Evolutionary conservation across 2,888 invertebrate genomes (phyloP).

Genomic region (Orchesella flavescens): DNA sequence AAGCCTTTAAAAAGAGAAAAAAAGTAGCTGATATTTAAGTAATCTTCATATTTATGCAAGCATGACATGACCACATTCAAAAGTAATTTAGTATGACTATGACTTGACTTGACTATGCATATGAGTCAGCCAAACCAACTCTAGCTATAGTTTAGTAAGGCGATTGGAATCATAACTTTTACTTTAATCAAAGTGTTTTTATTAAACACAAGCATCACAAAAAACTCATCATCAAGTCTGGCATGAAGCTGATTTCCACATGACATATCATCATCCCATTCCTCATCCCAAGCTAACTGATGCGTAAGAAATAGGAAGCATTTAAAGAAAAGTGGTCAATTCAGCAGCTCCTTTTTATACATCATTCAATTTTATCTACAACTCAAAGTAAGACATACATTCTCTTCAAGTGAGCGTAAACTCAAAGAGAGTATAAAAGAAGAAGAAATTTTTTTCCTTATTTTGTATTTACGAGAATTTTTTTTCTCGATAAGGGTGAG

Average conservation of each 20-base stretch:
- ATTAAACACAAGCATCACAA: not conserved
- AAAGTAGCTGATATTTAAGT: not conserved
- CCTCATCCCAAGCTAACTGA: not conserved
- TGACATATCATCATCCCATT: not conserved
- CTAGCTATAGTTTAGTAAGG: no score
- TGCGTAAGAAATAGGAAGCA: conserved; percentile 38
- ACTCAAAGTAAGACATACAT: conserved; percentile 27
- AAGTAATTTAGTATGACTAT: not conserved
- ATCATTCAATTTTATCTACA: conserved; percentile 36
- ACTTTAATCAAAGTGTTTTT: conserved; percentile 9
- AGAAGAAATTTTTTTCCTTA: not conserved
- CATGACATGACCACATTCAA: not conserved
- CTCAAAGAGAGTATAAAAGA: not conserved
- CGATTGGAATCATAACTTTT: not conserved
- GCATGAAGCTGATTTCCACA: not conserved
- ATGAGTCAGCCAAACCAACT: not conserved
- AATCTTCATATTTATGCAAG: not conserved
- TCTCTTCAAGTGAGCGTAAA: conserved; percentile 24
- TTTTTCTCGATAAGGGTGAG: not conserved
- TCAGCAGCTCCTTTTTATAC: conserved; percentile 43
- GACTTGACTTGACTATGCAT: not conserved
- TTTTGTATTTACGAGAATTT: conserved; percentile 6
- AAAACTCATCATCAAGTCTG: not conserved
- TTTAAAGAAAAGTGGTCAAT: conserved; percentile 30
- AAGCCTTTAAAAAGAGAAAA: not conserved